Evolutionary conservation across 1,140 invertebrate species (phyloP).

Genomic region (Rhagoletis zephyria): DNA sequence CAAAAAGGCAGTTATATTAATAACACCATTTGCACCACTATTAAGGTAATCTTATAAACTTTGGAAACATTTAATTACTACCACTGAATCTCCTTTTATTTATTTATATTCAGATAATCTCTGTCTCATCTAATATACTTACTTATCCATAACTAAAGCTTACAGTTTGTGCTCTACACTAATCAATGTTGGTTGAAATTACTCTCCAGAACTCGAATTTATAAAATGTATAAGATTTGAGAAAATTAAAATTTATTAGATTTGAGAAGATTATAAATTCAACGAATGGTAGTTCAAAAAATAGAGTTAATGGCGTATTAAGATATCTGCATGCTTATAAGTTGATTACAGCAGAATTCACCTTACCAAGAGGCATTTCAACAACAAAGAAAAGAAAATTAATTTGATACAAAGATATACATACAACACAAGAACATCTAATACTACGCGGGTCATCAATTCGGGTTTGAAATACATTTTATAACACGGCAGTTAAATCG

Average conservation of each 20-base stretch:
- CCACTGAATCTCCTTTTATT: neutral
- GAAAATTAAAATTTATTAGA: neutral
- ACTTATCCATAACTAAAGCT: constrained; percentile 46
- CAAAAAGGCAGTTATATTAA: constrained; percentile 4
- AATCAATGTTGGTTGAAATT: constrained; percentile 22
- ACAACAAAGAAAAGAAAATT: neutral
- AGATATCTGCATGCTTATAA: constrained; percentile 1
- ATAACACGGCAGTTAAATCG: no score
- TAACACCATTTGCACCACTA: constrained; percentile 25
- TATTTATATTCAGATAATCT: constrained; percentile 31
- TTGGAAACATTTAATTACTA: neutral
- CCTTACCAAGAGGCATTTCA: neutral
- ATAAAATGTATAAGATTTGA: constrained; percentile 41
- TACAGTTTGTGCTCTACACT: constrained; percentile 28
- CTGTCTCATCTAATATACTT: constrained; percentile 16
- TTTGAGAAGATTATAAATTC: neutral
- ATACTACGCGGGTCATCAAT: no score
- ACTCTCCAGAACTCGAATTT: constrained; percentile 48
- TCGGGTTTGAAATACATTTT: no score
- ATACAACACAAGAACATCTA: no score
- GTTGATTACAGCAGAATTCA: neutral
- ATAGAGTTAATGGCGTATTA: neutral
- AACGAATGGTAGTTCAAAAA: constrained; percentile 47
- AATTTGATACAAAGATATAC: neutral
- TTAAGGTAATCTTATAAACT: neutral